Base-by-base conservation (phyloP, 2,797 vertebrate species). In the Threskiornis aethiopicus region DNA sequence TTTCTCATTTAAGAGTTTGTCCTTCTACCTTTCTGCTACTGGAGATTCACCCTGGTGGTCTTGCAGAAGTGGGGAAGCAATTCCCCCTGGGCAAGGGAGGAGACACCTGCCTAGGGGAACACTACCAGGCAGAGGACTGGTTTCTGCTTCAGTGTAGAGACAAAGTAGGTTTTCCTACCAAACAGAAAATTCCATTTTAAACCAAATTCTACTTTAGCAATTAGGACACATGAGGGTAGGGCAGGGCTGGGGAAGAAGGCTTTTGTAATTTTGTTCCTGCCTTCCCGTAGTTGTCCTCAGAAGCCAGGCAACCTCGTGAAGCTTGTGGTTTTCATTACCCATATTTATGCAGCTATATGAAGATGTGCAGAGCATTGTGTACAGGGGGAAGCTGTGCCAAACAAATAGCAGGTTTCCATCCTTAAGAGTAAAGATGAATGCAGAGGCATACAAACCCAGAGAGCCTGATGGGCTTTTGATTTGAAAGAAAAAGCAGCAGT, bases 51-150 rank as follows among this genome's bases (percentile, higher is more conserved):
- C 22, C 76, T 41, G 55, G 28, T 78, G 67, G 39, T 87, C 84
- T 97, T 96, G 75, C 69, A 73, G 91, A 97, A 89, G 17, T 16
- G n/a, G 21, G 42, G 33, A 83, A 96, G 71, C 28, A 85, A 77
- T 87, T 96, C 57, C 65, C 59, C 11, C 0, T 29, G 42, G 41
- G 11, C 0, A 3, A 91, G 16, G 19, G 49, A 81, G 70, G 75
- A 87, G n/a, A 44, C 62, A 47, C 22, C 18, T 93, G 8, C 64
- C 86, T 29, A 29, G 57, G 16, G 69, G 24, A 80, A 44, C 47
- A 33, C n/a, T 79, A 46, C 7, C 12, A 70, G 57, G n/a, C 26
- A 67, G 29, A 84, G 29, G 87, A 47, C 5, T 80, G 26, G 4
- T 67, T 90, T 90, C 46, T 92, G 18, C 52, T 55, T 61, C n/a